phyloP scores from a whole-genome alignment of 2,797 vertebrate genomes.

The Dipus sagitta region DNA sequence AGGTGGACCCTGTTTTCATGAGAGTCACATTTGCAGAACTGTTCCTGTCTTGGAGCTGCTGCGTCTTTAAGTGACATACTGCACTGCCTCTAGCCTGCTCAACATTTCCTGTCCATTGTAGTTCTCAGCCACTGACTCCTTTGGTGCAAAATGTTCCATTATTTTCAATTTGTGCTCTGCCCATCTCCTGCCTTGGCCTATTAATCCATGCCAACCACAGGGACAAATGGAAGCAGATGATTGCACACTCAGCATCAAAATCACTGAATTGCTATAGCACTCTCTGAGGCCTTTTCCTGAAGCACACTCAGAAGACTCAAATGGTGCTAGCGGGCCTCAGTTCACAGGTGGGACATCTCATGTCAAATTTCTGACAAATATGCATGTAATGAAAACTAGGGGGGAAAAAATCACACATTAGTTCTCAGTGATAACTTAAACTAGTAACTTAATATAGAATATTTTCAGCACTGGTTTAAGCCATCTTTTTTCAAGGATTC shows the following conservation, averaged over 20 bases:
- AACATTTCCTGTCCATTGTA: constrained; percentile 29
- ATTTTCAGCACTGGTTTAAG: not conserved
- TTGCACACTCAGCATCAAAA: not conserved
- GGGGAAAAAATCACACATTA: not conserved
- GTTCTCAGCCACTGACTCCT: constrained; percentile 64
- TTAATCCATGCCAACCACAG: constrained; percentile 74
- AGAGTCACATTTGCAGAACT: constrained; percentile 18
- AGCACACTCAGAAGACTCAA: not conserved
- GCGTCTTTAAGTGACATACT: not conserved
- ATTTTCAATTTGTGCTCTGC: constrained; percentile 76
- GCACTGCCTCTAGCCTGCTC: constrained; percentile 47
- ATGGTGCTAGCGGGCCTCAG: not conserved
- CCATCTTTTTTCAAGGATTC: not conserved
- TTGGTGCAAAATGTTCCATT: constrained; percentile 77
- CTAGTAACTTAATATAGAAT: not conserved
- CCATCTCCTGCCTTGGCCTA: constrained; percentile 68
- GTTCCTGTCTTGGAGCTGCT: not conserved
- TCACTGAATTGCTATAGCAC: not conserved
- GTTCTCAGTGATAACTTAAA: not conserved
- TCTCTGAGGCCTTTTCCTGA: not conserved
- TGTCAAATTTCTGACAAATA: not conserved
- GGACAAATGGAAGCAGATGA: constrained; percentile 54
- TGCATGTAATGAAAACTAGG: not conserved
- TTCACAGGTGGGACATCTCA: not conserved
- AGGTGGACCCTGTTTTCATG: constrained; percentile 79